Percentiles rank a stretch among this genome's conserved stretches.
These are phyloP conservation scores for Sigmodon hispidus DNA, from an alignment of 2,113 vertebrate species.

Conservation along the genomic window DNA sequence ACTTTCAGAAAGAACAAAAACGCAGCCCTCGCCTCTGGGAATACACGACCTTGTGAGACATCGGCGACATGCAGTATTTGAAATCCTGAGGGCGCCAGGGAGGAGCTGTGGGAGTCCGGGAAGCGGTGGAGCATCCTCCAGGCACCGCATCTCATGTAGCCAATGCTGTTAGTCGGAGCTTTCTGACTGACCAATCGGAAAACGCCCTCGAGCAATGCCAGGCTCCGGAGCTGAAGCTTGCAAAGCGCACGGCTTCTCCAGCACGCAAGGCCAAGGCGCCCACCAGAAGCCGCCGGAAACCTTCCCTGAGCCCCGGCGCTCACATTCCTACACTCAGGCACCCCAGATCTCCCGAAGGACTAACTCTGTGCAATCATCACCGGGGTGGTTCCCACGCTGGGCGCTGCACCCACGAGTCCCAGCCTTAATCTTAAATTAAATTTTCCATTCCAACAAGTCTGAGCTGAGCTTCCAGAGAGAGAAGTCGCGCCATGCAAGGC, in stretches of 20 bases:
- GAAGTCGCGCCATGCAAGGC: neutral
- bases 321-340: too few relatives aligned
- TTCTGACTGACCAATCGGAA: neutral
- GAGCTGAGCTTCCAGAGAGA: neutral
- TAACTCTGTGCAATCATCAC: too few relatives aligned
- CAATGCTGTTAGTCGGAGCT: neutral
- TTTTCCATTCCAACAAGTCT: neutral
- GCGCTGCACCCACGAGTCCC: neutral
- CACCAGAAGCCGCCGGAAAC: neutral
- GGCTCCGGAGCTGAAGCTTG: neutral
- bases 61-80: neutral
- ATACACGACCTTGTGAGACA: neutral
- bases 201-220: neutral
- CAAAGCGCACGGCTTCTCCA: neutral
- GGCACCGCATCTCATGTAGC: neutral
- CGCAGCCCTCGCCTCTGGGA: too few relatives aligned
- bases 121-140: neutral
- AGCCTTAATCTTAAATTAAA: neutral
- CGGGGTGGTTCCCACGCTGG: neutral
- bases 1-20: neutral
- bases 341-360: neutral
- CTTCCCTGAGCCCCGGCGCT: neutral
- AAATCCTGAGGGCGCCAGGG: neutral
- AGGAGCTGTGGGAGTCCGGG: neutral
- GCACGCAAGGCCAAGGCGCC: too few relatives aligned